Conservation (phyloP, 2,113 vertebrate species). For the Sigmodon hispidus region DNA sequence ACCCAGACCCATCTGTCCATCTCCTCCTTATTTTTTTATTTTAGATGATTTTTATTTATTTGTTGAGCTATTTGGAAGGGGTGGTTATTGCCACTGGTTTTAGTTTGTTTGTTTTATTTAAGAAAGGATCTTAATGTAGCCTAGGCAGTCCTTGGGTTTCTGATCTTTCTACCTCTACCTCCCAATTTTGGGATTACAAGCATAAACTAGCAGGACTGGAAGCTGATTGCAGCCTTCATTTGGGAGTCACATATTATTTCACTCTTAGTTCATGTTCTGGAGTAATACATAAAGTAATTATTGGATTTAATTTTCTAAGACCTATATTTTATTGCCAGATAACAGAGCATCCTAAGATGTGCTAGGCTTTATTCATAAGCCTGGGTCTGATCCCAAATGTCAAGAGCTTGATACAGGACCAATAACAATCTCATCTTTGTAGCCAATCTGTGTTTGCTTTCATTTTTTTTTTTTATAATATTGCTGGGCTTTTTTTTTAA, state of each 20-base stretch:
- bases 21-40: neutral
- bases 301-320: slow-evolving; percentile 47
- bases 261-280: slow-evolving; percentile 17
- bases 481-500: too few relatives aligned
- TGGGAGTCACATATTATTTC: neutral
- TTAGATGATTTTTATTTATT: neutral
- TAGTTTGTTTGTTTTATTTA: neutral
- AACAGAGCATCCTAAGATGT: neutral
- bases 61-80: neutral
- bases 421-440: neutral
- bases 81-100: neutral
- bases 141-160: neutral
- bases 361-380: neutral
- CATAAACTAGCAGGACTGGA: neutral
- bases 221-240: neutral
- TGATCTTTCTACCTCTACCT: neutral
- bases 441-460: slow-evolving; percentile 30
- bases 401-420: neutral
- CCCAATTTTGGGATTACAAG: neutral
- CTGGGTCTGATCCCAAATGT: slow-evolving; percentile 4
- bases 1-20: neutral
- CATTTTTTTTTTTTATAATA: too few relatives aligned
- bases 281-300: neutral
- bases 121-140: neutral
- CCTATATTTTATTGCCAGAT: slow-evolving; percentile 30